Percentiles rank a stretch among this genome's conserved stretches.
Evolutionary conservation across 2,113 vertebrate species (phyloP).

Genomic region (Bubo bubo): DNA sequence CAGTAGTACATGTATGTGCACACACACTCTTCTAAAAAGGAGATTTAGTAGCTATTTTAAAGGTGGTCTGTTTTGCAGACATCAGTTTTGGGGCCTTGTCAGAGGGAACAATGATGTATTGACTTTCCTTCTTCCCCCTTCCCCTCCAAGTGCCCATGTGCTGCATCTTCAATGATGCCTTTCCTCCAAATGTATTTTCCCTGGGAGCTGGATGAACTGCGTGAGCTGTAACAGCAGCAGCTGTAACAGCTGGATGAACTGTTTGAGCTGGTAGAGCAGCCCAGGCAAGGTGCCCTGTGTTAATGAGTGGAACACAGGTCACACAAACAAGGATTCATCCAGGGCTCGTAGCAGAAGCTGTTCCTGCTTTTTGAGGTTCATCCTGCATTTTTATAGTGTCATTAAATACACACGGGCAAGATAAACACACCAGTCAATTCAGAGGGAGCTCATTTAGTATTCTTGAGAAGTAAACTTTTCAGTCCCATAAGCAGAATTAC

Average conservation of each 20-base stretch:
- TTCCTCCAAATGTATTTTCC: rapidly evolving
- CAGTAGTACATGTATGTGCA: rapidly evolving
- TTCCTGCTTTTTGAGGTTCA: neutral
- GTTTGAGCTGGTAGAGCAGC: neutral
- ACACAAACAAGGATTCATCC: rapidly evolving
- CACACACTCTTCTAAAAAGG: rapidly evolving
- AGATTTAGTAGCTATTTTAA: neutral
- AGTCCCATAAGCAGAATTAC: neutral
- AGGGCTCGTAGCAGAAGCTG: rapidly evolving
- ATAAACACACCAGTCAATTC: neutral
- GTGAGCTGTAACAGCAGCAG: rapidly evolving
- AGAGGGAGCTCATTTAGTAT: neutral
- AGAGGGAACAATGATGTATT: neutral
- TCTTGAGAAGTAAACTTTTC: neutral
- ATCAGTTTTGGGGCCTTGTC: neutral
- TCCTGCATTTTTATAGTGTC: neutral
- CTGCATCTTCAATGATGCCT: neutral
- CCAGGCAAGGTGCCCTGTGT: rapidly evolving
- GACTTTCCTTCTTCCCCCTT: too few relatives aligned
- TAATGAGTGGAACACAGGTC: rapidly evolving
- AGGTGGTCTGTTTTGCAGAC: neutral
- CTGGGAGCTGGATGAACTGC: neutral
- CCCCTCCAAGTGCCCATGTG: rapidly evolving
- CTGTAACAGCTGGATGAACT: too few relatives aligned
- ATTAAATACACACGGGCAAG: rapidly evolving